Conservation (phyloP, 2,888 invertebrate genomes). For the Cephus sareptanus region DNA sequence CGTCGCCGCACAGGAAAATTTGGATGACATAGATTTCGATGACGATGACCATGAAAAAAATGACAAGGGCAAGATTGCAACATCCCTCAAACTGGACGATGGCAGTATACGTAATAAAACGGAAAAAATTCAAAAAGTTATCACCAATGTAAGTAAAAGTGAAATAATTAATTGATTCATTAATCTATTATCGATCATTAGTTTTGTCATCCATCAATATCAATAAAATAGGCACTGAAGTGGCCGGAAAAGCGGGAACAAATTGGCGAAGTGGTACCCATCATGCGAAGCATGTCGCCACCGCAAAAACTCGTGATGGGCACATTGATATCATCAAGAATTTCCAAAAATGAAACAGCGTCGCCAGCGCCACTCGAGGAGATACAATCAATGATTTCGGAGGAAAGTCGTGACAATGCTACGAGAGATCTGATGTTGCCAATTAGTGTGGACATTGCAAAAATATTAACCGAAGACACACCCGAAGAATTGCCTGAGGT, state of each 20-base stretch:
- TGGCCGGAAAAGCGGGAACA: slow-evolving; percentile 71
- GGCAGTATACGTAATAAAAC: slow-evolving; percentile 40
- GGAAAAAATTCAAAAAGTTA: slow-evolving; percentile 35
- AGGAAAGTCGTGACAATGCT: slow-evolving; percentile 62
- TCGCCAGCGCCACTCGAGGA: slow-evolving; percentile 21
- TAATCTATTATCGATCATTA: neutral
- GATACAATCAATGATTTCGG: slow-evolving; percentile 72
- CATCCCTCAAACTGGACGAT: slow-evolving; percentile 45
- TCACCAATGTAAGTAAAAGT: slow-evolving; percentile 34
- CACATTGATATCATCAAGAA: slow-evolving; percentile 70
- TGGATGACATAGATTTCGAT: slow-evolving; percentile 23
- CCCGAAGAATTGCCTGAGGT: slow-evolving; percentile 57
- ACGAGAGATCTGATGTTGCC: slow-evolving; percentile 72
- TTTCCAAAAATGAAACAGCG: slow-evolving; percentile 33
- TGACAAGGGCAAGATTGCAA: slow-evolving; percentile 41
- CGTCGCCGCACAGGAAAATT: slow-evolving; percentile 9
- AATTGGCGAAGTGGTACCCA: slow-evolving; percentile 74
- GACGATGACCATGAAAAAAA: slow-evolving; percentile 30
- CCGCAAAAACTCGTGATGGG: slow-evolving; percentile 74
- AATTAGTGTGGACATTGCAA: slow-evolving; percentile 74
- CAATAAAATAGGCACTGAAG: slow-evolving; percentile 67
- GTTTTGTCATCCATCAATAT: neutral
- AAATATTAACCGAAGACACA: slow-evolving; percentile 45
- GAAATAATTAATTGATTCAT: neutral
- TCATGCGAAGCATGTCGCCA: slow-evolving; percentile 73